Percentiles rank a stretch among this genome's conserved stretches.
These are phyloP conservation scores for Drepanosiphum platanoidis DNA, from an alignment of 2,888 invertebrate species.

Conservation along the genomic window DNA sequence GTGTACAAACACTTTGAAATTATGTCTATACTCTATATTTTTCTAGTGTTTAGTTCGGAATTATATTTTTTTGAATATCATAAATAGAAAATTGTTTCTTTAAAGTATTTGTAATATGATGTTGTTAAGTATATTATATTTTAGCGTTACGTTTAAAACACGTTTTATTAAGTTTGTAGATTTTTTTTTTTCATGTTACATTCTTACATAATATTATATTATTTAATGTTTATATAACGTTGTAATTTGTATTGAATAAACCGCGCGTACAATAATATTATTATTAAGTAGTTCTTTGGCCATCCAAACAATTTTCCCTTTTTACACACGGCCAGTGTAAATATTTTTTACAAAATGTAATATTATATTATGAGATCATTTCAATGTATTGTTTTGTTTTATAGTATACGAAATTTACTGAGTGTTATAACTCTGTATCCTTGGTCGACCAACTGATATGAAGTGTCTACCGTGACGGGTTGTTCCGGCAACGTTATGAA, in stretches of 20 bases:
- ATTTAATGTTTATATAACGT: background rate
- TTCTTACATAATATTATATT: too few relatives aligned
- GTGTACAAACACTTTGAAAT: too few relatives aligned
- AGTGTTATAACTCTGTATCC: constrained; percentile 79
- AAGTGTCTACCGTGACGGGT: constrained; percentile 78
- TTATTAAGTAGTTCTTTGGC: too few relatives aligned
- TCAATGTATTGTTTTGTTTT: too few relatives aligned
- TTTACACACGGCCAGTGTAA: too few relatives aligned
- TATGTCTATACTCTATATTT: too few relatives aligned
- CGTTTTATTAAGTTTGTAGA: background rate
- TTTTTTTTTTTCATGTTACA: background rate
- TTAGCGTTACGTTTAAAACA: background rate
- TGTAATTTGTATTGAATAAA: background rate
- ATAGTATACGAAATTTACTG: constrained; percentile 71
- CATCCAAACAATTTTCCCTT: too few relatives aligned
- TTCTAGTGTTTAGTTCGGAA: too few relatives aligned
- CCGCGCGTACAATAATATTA: too few relatives aligned
- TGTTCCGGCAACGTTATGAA: constrained; percentile 83
- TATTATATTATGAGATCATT: too few relatives aligned
- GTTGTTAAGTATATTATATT: background rate
- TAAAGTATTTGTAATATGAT: background rate
- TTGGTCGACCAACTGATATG: constrained; percentile 74
- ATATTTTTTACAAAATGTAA: too few relatives aligned
- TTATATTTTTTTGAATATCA: too few relatives aligned
- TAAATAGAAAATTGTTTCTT: background rate